Conservation (phyloP, 2,797 vertebrate genomes). For the Esox lucius region DNA sequence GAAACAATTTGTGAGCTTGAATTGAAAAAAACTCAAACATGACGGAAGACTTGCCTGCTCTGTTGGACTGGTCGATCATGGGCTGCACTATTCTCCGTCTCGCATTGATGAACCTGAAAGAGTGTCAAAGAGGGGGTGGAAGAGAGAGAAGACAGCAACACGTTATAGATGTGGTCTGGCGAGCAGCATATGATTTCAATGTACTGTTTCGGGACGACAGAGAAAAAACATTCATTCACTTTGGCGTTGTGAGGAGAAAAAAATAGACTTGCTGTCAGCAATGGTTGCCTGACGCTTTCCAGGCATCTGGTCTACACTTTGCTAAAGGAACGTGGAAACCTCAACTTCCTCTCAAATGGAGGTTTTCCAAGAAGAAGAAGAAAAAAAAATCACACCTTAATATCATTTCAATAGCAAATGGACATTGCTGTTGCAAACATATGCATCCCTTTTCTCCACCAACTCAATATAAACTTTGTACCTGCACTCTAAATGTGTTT, state of each 20-base stretch:
- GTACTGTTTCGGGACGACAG: not conserved
- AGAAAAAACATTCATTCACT: conserved; percentile 1
- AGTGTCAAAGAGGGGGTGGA: not conserved
- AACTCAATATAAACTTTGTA: not conserved
- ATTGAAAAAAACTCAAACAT: conserved; percentile 25
- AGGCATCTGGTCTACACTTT: conserved; percentile 27
- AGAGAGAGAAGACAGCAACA: conserved; percentile 4
- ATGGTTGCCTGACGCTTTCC: conserved; percentile 41
- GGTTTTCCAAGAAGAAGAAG: not conserved
- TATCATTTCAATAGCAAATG: not conserved
- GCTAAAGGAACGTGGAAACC: conserved; percentile 3
- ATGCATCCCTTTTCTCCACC: not conserved
- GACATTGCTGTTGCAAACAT: not conserved
- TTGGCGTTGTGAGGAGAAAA: conserved; percentile 11
- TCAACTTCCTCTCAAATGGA: conserved; percentile 4
- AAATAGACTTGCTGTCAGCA: conserved; percentile 19
- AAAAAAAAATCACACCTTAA: not conserved
- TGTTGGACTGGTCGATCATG: conserved; percentile 97
- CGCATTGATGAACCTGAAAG: conserved; percentile 81
- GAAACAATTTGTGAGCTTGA: conserved; percentile 8
- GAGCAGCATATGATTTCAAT: conserved; percentile 14
- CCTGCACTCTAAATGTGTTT: not conserved
- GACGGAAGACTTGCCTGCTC: conserved; percentile 84
- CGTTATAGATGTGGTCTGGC: conserved; percentile 16
- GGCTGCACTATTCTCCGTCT: conserved; percentile 95